Conservation (phyloP, 2,888 invertebrate species). For the Enchytraeus crypticus region DNA sequence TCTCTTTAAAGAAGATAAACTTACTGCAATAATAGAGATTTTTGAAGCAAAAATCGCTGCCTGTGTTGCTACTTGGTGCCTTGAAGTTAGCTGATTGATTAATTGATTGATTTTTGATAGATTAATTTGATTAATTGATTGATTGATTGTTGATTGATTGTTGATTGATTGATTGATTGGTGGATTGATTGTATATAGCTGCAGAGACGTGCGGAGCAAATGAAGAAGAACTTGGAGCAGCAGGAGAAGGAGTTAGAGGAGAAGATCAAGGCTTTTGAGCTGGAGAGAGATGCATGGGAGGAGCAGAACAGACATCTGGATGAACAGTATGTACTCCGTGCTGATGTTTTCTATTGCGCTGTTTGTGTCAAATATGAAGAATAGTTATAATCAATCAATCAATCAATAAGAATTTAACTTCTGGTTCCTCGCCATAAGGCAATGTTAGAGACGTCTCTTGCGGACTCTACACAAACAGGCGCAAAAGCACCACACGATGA, state of each 20-base stretch:
- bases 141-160: neutral
- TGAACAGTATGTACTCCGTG: too few relatives aligned
- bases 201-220: slow-evolving; percentile 79
- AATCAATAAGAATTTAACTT: too few relatives aligned
- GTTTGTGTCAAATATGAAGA: too few relatives aligned
- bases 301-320: slow-evolving; percentile 54
- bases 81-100: neutral
- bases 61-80: neutral
- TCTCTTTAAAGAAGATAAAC: too few relatives aligned
- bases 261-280: slow-evolving; percentile 71
- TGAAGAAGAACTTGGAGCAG: slow-evolving; percentile 68
- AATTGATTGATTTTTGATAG: neutral
- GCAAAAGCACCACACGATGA: too few relatives aligned
- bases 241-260: slow-evolving; percentile 87
- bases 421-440: too few relatives aligned
- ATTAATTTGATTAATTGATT: neutral
- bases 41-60: too few relatives aligned
- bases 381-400: too few relatives aligned
- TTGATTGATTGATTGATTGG: neutral
- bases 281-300: slow-evolving; percentile 82
- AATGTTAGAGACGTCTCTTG: too few relatives aligned
- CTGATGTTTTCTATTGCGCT: too few relatives aligned
- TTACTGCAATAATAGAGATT: too few relatives aligned
- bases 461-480: too few relatives aligned
- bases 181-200: slow-evolving; percentile 50